These are phyloP conservation scores for Dasyurus viverrinus DNA, from an alignment of 2,113 vertebrate species.

Conservation along the genomic window DNA sequence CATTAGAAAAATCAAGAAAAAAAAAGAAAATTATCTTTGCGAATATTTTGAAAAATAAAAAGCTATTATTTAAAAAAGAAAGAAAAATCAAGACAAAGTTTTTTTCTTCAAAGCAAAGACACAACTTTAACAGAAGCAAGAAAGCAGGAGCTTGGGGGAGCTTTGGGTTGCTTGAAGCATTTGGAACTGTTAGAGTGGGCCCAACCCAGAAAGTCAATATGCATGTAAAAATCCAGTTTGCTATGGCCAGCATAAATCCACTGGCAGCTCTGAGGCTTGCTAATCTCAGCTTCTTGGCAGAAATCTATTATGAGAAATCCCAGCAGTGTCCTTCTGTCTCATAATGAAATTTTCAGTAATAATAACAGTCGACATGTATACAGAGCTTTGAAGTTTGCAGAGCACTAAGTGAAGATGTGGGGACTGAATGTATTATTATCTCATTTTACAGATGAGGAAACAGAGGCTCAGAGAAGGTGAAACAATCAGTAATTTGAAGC, in stretches of 20 bases:
- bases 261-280: background rate
- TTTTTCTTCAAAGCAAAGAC: background rate
- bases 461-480: background rate
- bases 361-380: background rate
- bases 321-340: background rate
- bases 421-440: background rate
- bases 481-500: background rate
- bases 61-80: no score
- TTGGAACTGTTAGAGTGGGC: slow-evolving; percentile 4
- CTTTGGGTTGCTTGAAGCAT: slow-evolving; percentile 16
- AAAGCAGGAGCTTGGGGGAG: background rate
- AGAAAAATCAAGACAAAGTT: background rate
- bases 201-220: slow-evolving; percentile 7
- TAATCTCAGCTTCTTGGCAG: background rate
- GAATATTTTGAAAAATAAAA: no score
- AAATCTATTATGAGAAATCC: background rate
- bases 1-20: background rate
- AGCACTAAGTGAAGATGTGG: background rate
- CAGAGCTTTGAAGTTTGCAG: background rate
- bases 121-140: background rate
- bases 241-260: background rate
- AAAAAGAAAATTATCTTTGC: no score
- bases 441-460: background rate
- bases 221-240: background rate
- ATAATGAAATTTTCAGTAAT: slow-evolving; percentile 1